phyloP scores from a whole-genome alignment of 2,797 vertebrate genomes.

The Furcifer pardalis region DNA sequence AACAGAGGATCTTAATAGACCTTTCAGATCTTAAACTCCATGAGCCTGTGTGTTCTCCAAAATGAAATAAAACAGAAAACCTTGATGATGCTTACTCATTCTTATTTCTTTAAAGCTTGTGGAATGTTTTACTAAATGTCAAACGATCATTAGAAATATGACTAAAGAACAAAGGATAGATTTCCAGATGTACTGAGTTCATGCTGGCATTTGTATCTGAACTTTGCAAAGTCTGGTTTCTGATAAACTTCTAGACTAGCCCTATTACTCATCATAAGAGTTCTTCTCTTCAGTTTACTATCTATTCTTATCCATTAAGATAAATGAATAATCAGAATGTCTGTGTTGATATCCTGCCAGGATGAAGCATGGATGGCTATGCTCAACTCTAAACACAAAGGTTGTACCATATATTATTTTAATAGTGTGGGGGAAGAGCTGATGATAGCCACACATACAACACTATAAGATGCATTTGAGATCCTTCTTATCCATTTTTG shows the following conservation, averaged over 20 bases:
- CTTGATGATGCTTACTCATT: not conserved
- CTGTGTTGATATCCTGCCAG: not conserved
- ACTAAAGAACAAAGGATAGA: not conserved
- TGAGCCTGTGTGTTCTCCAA: not conserved
- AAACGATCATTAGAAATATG: not conserved
- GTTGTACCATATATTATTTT: not conserved
- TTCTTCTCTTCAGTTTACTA: not conserved
- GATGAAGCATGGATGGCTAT: not conserved
- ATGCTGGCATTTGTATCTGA: not conserved
- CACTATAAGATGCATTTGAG: not conserved
- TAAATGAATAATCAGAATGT: not conserved
- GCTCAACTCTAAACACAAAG: not conserved
- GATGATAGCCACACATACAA: not conserved
- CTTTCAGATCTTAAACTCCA: not conserved
- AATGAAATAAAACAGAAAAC: not conserved
- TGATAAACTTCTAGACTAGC: not conserved
- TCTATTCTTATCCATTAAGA: not conserved
- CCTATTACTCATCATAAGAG: not conserved
- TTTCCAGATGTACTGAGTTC: not conserved
- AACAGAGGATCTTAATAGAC: not conserved
- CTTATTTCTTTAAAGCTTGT: not conserved
- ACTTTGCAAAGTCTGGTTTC: not conserved
- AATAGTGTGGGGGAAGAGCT: not conserved
- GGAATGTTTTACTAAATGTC: not conserved
- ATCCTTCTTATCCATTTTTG: not conserved